Evolutionary conservation across 2,888 invertebrate genomes (phyloP), one percentile per base, ranked within the genome.

Genomic region (Teleiodes luculella): DNA sequence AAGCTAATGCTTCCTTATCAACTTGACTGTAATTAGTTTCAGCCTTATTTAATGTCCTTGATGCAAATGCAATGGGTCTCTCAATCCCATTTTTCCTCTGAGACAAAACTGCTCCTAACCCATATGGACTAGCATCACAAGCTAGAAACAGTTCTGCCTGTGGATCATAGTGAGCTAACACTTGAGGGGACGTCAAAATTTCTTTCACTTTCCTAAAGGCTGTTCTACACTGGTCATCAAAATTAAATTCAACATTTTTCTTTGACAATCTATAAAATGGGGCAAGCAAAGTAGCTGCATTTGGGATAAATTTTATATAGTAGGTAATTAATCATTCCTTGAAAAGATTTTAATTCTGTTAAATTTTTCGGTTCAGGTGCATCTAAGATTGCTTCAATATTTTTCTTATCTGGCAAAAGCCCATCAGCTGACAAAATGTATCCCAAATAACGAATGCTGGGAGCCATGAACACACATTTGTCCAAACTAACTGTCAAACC

Each of bases 11-110:
- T 43, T 43, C 37, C 11, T 10, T 18, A 18, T 10, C 3, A 3
- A 43, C 20, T 11, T 43, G 43, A 8, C 18, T 7, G 11, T 43
- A 43, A 20, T 18, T 43, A 6, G 2, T 3, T 28, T 57, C 57
- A 3, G 51, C 43, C 14, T 37, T n/a, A n/a, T 11, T 54, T 16
- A 52, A 30, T 7, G 52, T n/a, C 30, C 54, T 14, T n/a, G 49
- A 56, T 7, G 46, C 56, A 30, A 49, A 56, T n/a, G 55, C 54
- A 4, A 57, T 39, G 11, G 45, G 50, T 11, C 54, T 47, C 43
- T 46, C 51, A 10, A 3, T 6, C 3, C 28, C 28, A 1, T 24
- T 10, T 7, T 13, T 4, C 28, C 3, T 6, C 11, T 37, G 50
- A 14, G 37, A 11, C 14, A 50, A 14, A 3, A 24, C n/a, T 10